These are phyloP conservation scores for Echiichthys vipera DNA, from an alignment of 2,797 vertebrate genomes.

Conservation along the genomic window DNA sequence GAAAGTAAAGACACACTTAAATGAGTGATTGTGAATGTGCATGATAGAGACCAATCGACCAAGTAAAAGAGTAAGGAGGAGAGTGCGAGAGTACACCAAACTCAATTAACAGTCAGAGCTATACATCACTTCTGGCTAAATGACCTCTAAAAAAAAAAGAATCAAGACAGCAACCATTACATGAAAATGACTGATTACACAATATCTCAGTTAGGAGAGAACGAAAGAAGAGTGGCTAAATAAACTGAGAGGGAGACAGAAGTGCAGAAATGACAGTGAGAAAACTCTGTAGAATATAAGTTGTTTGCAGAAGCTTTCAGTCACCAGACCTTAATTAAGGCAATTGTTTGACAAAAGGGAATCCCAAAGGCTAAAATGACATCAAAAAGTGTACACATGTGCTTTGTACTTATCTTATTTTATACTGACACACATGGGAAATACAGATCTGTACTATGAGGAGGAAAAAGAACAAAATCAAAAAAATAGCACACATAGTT, in stretches of 20 bases:
- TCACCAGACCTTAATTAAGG: background rate
- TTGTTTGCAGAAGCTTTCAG: background rate
- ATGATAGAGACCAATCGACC: slow-evolving; percentile 15
- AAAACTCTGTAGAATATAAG: background rate
- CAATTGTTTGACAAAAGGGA: background rate
- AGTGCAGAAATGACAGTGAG: background rate
- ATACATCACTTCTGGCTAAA: slow-evolving; percentile 17
- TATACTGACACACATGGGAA: background rate
- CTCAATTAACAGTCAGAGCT: slow-evolving; percentile 14
- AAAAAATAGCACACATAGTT: too few relatives aligned
- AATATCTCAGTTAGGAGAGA: background rate
- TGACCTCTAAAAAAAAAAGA: slow-evolving; percentile 8
- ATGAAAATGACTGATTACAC: slow-evolving; percentile 7
- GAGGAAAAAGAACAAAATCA: background rate
- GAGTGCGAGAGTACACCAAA: background rate
- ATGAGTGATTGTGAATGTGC: slow-evolving; percentile 22
- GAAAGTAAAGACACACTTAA: slow-evolving; percentile 15
- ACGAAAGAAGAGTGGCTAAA: background rate
- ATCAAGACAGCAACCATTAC: slow-evolving; percentile 11
- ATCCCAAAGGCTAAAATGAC: background rate
- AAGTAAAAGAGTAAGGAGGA: background rate
- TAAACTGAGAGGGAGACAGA: background rate
- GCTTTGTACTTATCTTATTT: too few relatives aligned
- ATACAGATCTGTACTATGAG: background rate
- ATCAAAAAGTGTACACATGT: slow-evolving; percentile 11